A percentile compares a stretch with the other conserved stretches of the same genome.
Evolutionary conservation across 1,140 invertebrate species (phyloP).

Genomic region (Tribolium madens): DNA sequence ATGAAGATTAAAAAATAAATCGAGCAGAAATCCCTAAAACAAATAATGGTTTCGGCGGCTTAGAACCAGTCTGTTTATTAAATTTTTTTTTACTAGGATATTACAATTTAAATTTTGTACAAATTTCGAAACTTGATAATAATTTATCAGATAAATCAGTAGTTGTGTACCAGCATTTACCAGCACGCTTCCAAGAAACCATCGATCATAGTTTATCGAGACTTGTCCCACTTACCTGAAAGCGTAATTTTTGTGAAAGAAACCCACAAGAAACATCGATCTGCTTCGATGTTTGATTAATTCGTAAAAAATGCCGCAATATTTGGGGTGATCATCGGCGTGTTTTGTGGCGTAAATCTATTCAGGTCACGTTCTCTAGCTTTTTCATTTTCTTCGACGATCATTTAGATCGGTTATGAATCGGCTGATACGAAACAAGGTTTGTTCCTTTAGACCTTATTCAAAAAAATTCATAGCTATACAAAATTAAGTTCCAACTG

Average conservation of each 20-base stretch:
- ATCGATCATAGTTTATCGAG: conserved; percentile 23
- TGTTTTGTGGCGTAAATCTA: background rate
- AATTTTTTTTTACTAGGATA: too few relatives aligned
- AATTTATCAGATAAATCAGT: conserved; percentile 21
- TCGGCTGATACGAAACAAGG: background rate
- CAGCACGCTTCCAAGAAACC: conserved; percentile 2
- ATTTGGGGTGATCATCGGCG: background rate
- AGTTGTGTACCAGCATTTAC: background rate
- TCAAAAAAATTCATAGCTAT: background rate
- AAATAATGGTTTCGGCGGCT: too few relatives aligned
- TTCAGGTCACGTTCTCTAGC: conserved; percentile 19
- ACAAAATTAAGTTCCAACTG: conserved; percentile 1
- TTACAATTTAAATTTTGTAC: too few relatives aligned
- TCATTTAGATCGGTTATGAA: conserved; percentile 31
- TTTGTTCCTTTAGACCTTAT: background rate
- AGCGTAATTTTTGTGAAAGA: conserved; percentile 19
- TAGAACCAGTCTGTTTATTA: too few relatives aligned
- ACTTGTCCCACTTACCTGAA: conserved; percentile 8
- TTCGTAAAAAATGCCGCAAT: background rate
- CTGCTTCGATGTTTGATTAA: conserved; percentile 14
- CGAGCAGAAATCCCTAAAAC: too few relatives aligned
- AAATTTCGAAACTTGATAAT: background rate
- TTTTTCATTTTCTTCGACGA: conserved; percentile 13
- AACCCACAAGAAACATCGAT: background rate
- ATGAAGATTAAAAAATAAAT: background rate